A percentile compares a stretch with the other conserved stretches of the same genome.
phyloP scores from a whole-genome alignment of 2,888 invertebrate species.

The Cerceris rybyensis region DNA sequence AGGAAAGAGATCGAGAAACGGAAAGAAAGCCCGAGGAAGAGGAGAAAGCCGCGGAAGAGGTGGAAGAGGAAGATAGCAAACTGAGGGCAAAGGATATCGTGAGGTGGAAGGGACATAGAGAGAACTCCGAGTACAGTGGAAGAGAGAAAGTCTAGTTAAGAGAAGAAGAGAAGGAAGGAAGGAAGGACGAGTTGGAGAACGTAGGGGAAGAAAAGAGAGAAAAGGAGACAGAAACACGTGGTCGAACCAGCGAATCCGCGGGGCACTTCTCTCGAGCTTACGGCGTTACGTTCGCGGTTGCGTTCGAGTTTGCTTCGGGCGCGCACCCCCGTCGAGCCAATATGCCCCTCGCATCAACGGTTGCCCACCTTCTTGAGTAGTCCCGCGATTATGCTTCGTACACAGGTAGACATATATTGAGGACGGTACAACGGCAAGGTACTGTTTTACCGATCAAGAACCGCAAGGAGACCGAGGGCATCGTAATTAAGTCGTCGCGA shows the following conservation, averaged over 20 bases:
- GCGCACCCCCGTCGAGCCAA: slow-evolving; percentile 79
- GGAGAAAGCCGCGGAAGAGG: slow-evolving; percentile 33
- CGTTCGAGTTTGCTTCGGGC: slow-evolving; percentile 70
- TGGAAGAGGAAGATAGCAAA: slow-evolving; percentile 19
- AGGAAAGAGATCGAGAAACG: slow-evolving; percentile 36
- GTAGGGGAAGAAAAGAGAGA: slow-evolving; percentile 1
- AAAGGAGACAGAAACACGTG: slow-evolving; percentile 16
- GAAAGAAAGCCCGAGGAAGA: slow-evolving; percentile 35
- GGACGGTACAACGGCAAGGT: slow-evolving; percentile 18
- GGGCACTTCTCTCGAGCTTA: slow-evolving; percentile 43
- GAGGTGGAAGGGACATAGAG: background rate
- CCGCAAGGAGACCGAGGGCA: slow-evolving; percentile 31
- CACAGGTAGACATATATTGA: slow-evolving; percentile 44
- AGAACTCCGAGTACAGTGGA: background rate
- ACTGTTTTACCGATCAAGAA: slow-evolving; percentile 33
- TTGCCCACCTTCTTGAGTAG: slow-evolving; percentile 78
- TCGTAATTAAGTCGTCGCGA: slow-evolving; percentile 55
- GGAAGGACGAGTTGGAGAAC: background rate
- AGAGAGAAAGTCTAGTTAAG: slow-evolving; percentile 5
- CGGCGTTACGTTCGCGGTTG: slow-evolving; percentile 64
- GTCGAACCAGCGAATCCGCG: slow-evolving; percentile 44
- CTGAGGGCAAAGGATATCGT: background rate
- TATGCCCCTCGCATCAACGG: slow-evolving; percentile 78
- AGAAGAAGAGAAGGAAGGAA: slow-evolving; percentile 6
- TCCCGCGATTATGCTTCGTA: slow-evolving; percentile 69